Percentiles rank a stretch among this genome's conserved stretches.
Evolutionary conservation across 2,888 invertebrate species (phyloP).

Genomic region (Pycnomerus fuliginosus): DNA sequence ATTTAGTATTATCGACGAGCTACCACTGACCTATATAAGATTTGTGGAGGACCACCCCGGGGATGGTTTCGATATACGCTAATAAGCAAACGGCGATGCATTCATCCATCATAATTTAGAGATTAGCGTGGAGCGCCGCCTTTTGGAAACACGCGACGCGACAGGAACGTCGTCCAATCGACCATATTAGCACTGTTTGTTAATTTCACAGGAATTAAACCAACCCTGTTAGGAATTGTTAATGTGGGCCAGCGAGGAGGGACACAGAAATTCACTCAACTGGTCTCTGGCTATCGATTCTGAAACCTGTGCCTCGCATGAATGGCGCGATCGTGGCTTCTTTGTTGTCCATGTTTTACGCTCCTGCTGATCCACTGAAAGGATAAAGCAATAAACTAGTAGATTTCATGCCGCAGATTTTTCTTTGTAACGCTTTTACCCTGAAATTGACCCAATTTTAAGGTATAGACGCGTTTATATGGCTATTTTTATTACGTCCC

Average conservation of each 20-base stretch:
- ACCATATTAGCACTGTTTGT: slow-evolving; percentile 13
- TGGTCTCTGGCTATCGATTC: slow-evolving; percentile 37
- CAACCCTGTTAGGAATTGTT: slow-evolving; percentile 19
- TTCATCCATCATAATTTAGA: slow-evolving; percentile 39
- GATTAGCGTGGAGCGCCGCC: slow-evolving; percentile 30
- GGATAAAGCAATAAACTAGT: slow-evolving; percentile 27
- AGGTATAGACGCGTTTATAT: too few species aligned
- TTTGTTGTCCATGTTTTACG: slow-evolving; percentile 39
- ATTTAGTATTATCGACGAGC: slow-evolving; percentile 11
- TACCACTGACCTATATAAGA: slow-evolving; percentile 21
- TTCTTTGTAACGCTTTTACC: slow-evolving; percentile 19
- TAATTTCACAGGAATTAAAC: slow-evolving; percentile 17
- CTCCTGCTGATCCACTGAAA: slow-evolving; percentile 35
- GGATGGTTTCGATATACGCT: slow-evolving; percentile 27
- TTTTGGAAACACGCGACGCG: slow-evolving; percentile 30
- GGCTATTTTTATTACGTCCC: too few species aligned
- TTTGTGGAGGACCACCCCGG: slow-evolving; percentile 6
- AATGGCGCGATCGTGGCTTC: slow-evolving; percentile 36
- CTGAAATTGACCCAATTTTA: slow-evolving; percentile 18
- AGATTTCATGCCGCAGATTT: slow-evolving; percentile 23
- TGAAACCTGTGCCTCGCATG: slow-evolving; percentile 32
- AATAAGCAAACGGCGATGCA: slow-evolving; percentile 35
- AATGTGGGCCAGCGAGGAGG: slow-evolving; percentile 28
- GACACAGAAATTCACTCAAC: slow-evolving; percentile 41
- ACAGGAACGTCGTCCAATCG: slow-evolving; percentile 25